Evolutionary conservation across 2,888 invertebrate genomes (phyloP).

Genomic region (Apamea crenata): DNA sequence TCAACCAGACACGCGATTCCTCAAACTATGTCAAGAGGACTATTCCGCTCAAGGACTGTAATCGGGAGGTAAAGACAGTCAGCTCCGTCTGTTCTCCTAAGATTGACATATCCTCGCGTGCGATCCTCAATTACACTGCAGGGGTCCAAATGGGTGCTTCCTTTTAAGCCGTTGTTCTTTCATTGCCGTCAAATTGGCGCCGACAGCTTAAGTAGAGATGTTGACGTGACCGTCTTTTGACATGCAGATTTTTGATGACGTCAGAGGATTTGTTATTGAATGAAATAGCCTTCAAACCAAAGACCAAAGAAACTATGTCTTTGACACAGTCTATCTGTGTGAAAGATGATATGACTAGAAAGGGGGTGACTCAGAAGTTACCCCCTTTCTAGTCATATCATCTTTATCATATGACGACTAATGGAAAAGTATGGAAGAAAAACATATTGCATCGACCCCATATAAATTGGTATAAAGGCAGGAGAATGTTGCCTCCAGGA

Average conservation of each 20-base stretch:
- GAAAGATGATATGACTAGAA: neutral
- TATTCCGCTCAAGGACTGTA: conserved; percentile 51
- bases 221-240: conserved; percentile 37
- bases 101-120: conserved; percentile 78
- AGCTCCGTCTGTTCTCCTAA: conserved; percentile 58
- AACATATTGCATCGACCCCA: neutral
- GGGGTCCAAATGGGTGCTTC: conserved; percentile 79
- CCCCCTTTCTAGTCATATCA: too few species aligned
- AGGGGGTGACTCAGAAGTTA: neutral
- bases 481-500: neutral
- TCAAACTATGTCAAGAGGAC: conserved; percentile 53
- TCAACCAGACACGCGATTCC: neutral
- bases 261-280: neutral
- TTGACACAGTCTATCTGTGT: neutral
- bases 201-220: conserved; percentile 51
- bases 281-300: neutral
- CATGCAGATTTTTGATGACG: conserved; percentile 25
- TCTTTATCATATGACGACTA: too few species aligned
- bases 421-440: neutral
- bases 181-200: conserved; percentile 60
- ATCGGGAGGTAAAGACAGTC: conserved; percentile 59
- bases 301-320: neutral
- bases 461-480: neutral
- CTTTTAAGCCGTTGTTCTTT: conserved; percentile 63
- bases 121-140: conserved; percentile 59